These are phyloP conservation scores for Phytoseiulus persimilis DNA, from an alignment of 2,888 invertebrate species.

Conservation along the genomic window DNA sequence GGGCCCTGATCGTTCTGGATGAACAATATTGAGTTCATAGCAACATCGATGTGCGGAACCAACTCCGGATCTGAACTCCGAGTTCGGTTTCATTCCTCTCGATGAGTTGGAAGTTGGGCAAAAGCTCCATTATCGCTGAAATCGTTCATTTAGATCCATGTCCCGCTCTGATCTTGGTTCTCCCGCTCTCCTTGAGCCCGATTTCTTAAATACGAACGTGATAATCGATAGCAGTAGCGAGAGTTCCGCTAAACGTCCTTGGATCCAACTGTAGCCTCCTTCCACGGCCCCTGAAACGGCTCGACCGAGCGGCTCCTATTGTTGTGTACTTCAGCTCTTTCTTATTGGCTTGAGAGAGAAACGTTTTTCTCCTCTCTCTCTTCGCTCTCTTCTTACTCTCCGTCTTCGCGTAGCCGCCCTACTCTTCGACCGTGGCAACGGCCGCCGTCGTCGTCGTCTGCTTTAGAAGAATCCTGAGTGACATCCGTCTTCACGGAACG, in stretches of 20 bases:
- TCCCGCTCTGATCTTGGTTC: neutral
- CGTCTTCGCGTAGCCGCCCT: neutral
- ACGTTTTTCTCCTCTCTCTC: no score
- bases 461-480: constrained; percentile 8
- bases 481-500: constrained; percentile 38
- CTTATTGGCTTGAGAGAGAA: neutral
- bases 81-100: neutral
- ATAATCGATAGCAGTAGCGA: neutral
- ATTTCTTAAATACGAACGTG: neutral
- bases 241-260: neutral
- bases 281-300: no score
- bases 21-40: no score
- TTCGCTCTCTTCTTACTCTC: neutral
- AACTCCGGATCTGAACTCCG: neutral
- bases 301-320: neutral
- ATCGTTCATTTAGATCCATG: neutral
- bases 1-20: no score
- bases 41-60: no score
- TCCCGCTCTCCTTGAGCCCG: neutral
- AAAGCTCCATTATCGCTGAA: neutral
- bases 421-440: neutral
- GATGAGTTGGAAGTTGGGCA: neutral
- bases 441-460: neutral
- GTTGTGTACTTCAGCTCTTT: neutral
- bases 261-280: neutral